These are phyloP conservation scores for Tachystola acroxantha DNA, from an alignment of 2,888 invertebrate genomes.

Conservation along the genomic window DNA sequence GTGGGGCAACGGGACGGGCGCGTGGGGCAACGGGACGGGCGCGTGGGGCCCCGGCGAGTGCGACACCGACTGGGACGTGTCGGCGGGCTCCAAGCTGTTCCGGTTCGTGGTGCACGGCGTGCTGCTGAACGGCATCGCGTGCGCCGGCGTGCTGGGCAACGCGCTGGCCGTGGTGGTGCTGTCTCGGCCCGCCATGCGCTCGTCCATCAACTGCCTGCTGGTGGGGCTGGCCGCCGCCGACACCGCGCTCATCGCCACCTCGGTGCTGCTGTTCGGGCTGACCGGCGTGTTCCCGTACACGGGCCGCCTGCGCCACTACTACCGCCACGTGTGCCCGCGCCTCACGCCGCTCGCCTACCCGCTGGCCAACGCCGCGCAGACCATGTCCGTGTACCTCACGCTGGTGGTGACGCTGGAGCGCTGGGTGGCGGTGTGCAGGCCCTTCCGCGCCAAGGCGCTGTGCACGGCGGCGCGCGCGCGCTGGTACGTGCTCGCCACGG, in stretches of 20 bases:
- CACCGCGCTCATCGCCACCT: conserved; percentile 92
- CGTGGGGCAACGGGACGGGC: conserved; percentile 22
- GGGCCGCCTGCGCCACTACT: conserved; percentile 85
- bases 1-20: conserved; percentile 15
- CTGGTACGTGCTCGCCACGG: conserved; percentile 89
- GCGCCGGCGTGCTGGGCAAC: conserved; percentile 93
- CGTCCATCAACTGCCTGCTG: conserved; percentile 95
- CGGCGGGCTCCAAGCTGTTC: conserved; percentile 77
- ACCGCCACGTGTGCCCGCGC: conserved; percentile 87
- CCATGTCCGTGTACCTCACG: conserved; percentile 95
- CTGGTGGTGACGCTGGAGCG: conserved; percentile 94
- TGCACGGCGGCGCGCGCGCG: conserved; percentile 93
- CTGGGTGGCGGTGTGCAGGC: conserved; percentile 96
- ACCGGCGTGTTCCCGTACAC: conserved; percentile 92
- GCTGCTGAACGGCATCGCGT: conserved; percentile 87
- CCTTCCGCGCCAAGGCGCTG: conserved; percentile 90
- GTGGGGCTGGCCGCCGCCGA: conserved; percentile 96
- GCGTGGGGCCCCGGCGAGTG: conserved; percentile 35
- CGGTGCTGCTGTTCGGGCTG: conserved; percentile 91
- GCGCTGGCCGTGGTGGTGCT: conserved; percentile 93
- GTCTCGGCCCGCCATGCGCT: conserved; percentile 95
- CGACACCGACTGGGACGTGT: conserved; percentile 56
- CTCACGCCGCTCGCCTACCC: conserved; percentile 90
- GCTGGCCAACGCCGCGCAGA: conserved; percentile 91
- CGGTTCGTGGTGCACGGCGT: conserved; percentile 91